Evolutionary conservation across 2,888 invertebrate genomes (phyloP).

Genomic region (Perizoma flavofasciatum): DNA sequence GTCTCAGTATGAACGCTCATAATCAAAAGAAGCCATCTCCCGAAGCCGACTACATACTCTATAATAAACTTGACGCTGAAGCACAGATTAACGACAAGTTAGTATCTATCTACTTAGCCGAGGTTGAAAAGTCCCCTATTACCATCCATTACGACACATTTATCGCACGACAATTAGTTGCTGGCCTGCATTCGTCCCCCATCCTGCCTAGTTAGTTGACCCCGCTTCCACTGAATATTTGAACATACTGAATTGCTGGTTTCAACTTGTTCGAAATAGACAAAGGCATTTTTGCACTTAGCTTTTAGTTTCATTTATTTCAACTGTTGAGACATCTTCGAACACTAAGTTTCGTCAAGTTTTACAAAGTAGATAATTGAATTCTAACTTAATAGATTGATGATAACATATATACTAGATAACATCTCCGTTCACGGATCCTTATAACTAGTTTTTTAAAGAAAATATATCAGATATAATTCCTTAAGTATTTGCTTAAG

Average conservation of each 20-base stretch:
- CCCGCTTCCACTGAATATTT: slow-evolving; percentile 37
- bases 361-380: no score
- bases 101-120: background rate
- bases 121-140: slow-evolving; percentile 23
- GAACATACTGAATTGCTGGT: slow-evolving; percentile 18
- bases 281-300: no score
- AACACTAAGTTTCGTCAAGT: no score
- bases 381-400: no score
- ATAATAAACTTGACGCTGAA: slow-evolving; percentile 2
- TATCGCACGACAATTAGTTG: slow-evolving; percentile 55
- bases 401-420: no score
- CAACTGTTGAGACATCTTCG: no score
- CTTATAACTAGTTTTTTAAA: no score
- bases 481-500: no score
- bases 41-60: slow-evolving; percentile 4
- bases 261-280: background rate
- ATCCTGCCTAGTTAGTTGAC: slow-evolving; percentile 54
- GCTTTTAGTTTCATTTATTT: no score
- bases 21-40: slow-evolving; percentile 16
- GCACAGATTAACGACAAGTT: slow-evolving; percentile 3
- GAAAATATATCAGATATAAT: no score
- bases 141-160: slow-evolving; percentile 45
- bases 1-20: no score
- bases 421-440: no score
- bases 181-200: slow-evolving; percentile 44